A percentile compares a stretch with the other conserved stretches of the same genome.
phyloP scores from a whole-genome alignment of 1,140 invertebrate species.

The Trypoxylus dichotomus region DNA sequence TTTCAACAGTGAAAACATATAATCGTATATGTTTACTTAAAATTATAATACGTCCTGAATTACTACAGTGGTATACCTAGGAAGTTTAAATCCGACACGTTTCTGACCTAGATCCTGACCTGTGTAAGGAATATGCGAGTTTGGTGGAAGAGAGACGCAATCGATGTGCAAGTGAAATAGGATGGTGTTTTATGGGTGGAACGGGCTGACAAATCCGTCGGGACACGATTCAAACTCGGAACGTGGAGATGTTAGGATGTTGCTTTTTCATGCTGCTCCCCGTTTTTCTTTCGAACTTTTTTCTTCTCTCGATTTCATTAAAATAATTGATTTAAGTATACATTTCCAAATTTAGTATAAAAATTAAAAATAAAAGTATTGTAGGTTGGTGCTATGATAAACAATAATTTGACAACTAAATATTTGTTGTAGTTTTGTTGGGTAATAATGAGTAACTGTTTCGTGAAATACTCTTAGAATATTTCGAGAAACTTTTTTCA shows the following conservation, averaged over 20 bases:
- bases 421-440: no score
- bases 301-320: slow-evolving; percentile 1
- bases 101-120: background rate
- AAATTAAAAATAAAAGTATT: no score
- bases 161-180: slow-evolving; percentile 20
- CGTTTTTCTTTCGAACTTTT: slow-evolving; percentile 6
- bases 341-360: background rate
- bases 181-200: slow-evolving; percentile 31
- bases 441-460: no score
- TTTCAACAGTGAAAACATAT: no score
- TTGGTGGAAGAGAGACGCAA: slow-evolving; percentile 18
- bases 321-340: background rate
- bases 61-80: no score
- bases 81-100: background rate
- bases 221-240: slow-evolving; percentile 31
- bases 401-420: no score
- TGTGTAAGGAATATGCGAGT: slow-evolving; percentile 11
- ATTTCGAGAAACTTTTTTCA: no score
- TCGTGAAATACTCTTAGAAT: no score
- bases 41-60: no score
- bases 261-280: slow-evolving; percentile 14
- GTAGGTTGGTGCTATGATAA: no score
- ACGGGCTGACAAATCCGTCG: slow-evolving; percentile 32
- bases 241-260: slow-evolving; percentile 27
- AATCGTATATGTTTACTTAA: no score